These are phyloP conservation scores for Ochropleura plecta DNA, from an alignment of 2,888 invertebrate genomes.

Conservation along the genomic window DNA sequence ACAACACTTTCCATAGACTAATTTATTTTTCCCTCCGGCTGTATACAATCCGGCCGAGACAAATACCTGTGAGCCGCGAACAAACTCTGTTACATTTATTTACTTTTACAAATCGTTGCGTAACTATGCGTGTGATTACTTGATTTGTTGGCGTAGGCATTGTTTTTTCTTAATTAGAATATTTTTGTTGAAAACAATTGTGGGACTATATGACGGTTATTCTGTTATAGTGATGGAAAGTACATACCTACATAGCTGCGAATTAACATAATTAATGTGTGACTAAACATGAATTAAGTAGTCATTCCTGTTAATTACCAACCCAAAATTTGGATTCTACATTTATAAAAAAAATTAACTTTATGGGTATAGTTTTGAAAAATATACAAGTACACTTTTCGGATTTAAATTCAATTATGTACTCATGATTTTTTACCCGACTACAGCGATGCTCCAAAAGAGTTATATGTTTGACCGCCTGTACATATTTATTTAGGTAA, in stretches of 20 bases:
- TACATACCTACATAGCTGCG: background rate
- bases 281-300: background rate
- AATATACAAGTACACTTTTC: background rate
- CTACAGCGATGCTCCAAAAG: background rate
- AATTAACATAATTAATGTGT: background rate
- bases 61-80: slow-evolving; percentile 70
- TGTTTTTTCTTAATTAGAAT: slow-evolving; percentile 61
- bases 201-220: background rate
- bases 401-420: background rate
- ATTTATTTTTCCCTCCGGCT: slow-evolving; percentile 66
- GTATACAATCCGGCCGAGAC: slow-evolving; percentile 68
- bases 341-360: background rate
- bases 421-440: background rate
- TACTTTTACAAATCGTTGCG: slow-evolving; percentile 71
- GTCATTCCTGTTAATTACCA: background rate
- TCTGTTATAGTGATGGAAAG: slow-evolving; percentile 1
- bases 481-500: background rate
- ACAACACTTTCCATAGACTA: slow-evolving; percentile 75
- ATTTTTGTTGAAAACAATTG: slow-evolving; percentile 29
- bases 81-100: slow-evolving; percentile 69
- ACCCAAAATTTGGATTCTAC: background rate
- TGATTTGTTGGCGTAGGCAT: slow-evolving; percentile 69
- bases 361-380: background rate
- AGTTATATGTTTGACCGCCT: background rate
- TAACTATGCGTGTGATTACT: slow-evolving; percentile 75